Base-by-base conservation (phyloP, 2,888 invertebrate genomes). In the Drosophila aldrichi region DNA sequence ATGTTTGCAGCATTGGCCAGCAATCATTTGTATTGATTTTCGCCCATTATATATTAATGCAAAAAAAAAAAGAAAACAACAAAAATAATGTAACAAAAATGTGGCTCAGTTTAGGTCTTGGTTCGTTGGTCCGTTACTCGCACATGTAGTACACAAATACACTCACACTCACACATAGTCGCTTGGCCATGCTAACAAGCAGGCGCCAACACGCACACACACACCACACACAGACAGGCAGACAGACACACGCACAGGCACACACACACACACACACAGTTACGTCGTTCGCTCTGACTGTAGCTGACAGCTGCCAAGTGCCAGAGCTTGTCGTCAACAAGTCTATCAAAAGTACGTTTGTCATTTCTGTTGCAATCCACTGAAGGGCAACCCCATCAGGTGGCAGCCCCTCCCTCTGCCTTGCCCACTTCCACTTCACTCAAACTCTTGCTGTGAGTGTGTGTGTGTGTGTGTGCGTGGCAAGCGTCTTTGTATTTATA, bases 311-410 rank as follows among this genome's bases (percentile, higher is more conserved):
- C 89, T 84, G 84, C 87, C 84, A 84, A 88, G 84, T 88, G 87
- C 83, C 89, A 79, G 84, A 74, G 80, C 88, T 89, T 86, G 86
- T 86, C 86, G 86, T 86, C 86, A 89, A 86, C 86, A 86, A 86
- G 87, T 87, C 90, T 87, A 87, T 87, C 90, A 87, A 89, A 88
- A 88, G 90, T 81, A 78, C 90, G 87, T 89, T 89, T 85, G 87
- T 89, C 90, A 89, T 87, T 87, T 81, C 75, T 79, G 88, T 79
- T 86, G 86, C 88, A 89, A 57, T 81, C 69, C 41, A 56, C 60
- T 29, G 59, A 54, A 54, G 54, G 54, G 32, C 55, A 49, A 20
- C 29, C n/a, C 32, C 49, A 34, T 48, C 68, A 71, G 63, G 81
- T 78, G 81, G 54, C 61, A 0, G n/a, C 12, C n/a, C 25, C 16